phyloP scores from a whole-genome alignment of 2,888 invertebrate species.

The Drosophila histrio region DNA sequence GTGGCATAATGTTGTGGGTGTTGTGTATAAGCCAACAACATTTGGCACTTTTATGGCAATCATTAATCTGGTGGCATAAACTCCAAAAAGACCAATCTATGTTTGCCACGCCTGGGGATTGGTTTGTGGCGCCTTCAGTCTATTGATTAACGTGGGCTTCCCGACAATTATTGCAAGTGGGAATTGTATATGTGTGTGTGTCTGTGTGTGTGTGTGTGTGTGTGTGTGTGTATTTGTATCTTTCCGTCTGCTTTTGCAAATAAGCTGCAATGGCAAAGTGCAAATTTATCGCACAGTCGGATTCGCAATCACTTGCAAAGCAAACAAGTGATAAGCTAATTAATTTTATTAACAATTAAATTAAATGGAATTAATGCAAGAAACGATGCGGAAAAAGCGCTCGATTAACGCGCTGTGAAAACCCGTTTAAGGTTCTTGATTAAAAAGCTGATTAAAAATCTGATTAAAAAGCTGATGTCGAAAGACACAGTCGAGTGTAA shows the following conservation, averaged over 20 bases:
- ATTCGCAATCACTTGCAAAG: slow-evolving; percentile 8
- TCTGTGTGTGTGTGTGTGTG: not conserved
- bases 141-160: slow-evolving; percentile 63
- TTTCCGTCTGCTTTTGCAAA: slow-evolving; percentile 4
- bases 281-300: slow-evolving; percentile 23
- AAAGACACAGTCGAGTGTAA: not conserved
- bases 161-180: slow-evolving; percentile 7
- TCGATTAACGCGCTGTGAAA: not conserved
- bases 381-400: slow-evolving; percentile 2
- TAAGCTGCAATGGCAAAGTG: slow-evolving; percentile 15
- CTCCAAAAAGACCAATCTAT: slow-evolving; percentile 47
- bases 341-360: slow-evolving; percentile 47
- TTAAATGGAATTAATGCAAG: slow-evolving; percentile 30
- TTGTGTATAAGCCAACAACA: slow-evolving; percentile 33
- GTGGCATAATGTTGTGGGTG: slow-evolving; percentile 45
- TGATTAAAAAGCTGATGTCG: not conserved
- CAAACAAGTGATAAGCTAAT: slow-evolving; percentile 46
- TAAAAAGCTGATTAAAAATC: slow-evolving; percentile 7
- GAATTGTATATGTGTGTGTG: not conserved
- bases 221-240: not conserved
- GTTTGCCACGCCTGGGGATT: slow-evolving; percentile 50
- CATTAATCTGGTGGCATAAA: slow-evolving; percentile 64
- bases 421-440: not conserved
- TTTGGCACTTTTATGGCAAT: slow-evolving; percentile 48
- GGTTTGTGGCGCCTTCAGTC: slow-evolving; percentile 30